These are phyloP conservation scores for Parochlus steinenii DNA, from an alignment of 2,888 invertebrate species.

Conservation along the genomic window DNA sequence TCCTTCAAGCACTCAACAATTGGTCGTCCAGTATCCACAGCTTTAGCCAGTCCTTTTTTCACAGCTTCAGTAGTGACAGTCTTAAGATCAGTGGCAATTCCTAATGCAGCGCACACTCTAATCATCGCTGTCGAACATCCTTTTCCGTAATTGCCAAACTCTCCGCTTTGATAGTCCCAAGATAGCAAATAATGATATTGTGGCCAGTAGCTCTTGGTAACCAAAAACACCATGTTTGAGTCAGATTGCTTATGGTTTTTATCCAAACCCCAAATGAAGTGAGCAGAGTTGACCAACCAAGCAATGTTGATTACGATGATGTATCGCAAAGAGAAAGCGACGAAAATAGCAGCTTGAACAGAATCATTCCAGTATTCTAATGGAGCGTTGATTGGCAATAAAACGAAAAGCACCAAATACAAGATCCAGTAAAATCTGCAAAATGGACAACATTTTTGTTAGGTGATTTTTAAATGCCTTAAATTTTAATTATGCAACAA, in stretches of 20 bases:
- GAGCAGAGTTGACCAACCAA: slow-evolving; percentile 58
- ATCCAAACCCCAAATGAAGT: slow-evolving; percentile 54
- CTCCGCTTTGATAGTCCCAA: slow-evolving; percentile 67
- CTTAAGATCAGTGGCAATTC: slow-evolving; percentile 42
- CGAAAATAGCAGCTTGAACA: slow-evolving; percentile 40
- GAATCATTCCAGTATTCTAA: slow-evolving; percentile 64
- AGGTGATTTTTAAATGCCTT: too few species aligned
- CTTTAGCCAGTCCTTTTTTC: slow-evolving; percentile 41
- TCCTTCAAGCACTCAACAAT: slow-evolving; percentile 40
- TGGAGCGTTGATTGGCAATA: slow-evolving; percentile 60
- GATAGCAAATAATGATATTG: slow-evolving; percentile 66
- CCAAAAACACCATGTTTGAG: slow-evolving; percentile 56
- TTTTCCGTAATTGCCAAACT: slow-evolving; percentile 56
- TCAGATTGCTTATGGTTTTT: slow-evolving; percentile 53
- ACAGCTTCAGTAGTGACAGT: slow-evolving; percentile 46
- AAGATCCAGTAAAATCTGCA: slow-evolving; percentile 52
- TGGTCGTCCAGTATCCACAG: slow-evolving; percentile 37
- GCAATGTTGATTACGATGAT: slow-evolving; percentile 44
- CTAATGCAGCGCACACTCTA: slow-evolving; percentile 50
- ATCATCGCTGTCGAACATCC: slow-evolving; percentile 52
- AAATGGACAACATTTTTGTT: too few species aligned
- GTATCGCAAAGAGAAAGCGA: slow-evolving; percentile 53
- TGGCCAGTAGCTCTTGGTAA: slow-evolving; percentile 61
- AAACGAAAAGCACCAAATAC: slow-evolving; percentile 42
- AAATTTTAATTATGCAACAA: not conserved